Base-by-base conservation (phyloP, 2,113 vertebrate species). In the Nymphicus hollandicus region DNA sequence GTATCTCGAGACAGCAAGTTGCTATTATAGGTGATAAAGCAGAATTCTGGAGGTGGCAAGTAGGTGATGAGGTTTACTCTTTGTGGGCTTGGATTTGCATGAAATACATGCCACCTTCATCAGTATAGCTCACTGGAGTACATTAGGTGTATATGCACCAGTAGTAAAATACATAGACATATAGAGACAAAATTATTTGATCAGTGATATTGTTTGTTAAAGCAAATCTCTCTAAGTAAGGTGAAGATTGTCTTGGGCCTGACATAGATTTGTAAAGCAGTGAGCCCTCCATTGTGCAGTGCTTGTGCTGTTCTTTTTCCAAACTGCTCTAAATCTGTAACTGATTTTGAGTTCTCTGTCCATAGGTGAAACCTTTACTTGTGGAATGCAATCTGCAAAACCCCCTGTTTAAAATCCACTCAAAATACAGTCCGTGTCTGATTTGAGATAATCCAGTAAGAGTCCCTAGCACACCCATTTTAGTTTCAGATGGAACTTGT, bases 291-390 rank as follows among this genome's bases (percentile, higher is more conserved):
- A 10, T 49, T 70, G 11, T n/a, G 20, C 27, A 37, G 17, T 74
- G 50, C 37, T 90, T 88, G 50, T 89, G 29, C 47, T 82, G 39
- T 85, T 35, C 24, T 60, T 87, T 35, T 91, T 44, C 58, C 39
- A 52, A 87, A 88, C 44, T 60, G 11, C 41, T 81, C 43, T 64
- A 33, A 46, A 68, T 78, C 50, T 79, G 8, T 71, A 82, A 77
- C 44, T 72, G 78, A 82, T 91, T 89, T 81, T 72, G 76, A 76
- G 35, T 86, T 93, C 52, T 91, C 39, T 76, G 35, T 46, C 63
- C 66, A 53, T 89, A 53, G 87, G 39, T 63, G 74, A 90, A 95
- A 92, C 82, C 65, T 89, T 79, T 90, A 82, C n/a, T 89, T 91
- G 37, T 92, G 84, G 31, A 89, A 81, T 64, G 65, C 43, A 70